Evolutionary conservation across 1,140 invertebrate genomes (phyloP).

Genomic region (Mycetomoellerius zeteki): DNA sequence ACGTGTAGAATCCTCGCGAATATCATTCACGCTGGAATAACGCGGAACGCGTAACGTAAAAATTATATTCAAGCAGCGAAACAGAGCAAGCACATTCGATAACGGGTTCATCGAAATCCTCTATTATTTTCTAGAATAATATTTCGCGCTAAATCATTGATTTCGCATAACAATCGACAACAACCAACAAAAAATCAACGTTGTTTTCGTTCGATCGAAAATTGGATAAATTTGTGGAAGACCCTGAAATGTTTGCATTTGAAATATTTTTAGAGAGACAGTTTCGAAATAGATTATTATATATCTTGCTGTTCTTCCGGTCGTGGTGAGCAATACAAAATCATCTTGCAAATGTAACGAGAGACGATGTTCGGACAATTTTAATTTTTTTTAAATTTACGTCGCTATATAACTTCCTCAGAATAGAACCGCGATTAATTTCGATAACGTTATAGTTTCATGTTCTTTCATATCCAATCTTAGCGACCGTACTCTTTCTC

Average conservation of each 20-base stretch:
- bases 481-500: background rate
- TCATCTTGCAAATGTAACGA: slow-evolving; percentile 14
- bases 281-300: background rate
- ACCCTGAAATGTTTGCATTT: background rate
- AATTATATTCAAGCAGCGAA: slow-evolving; percentile 19
- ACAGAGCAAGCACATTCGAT: slow-evolving; percentile 7
- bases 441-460: background rate
- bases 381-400: background rate
- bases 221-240: background rate
- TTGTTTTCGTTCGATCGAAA: background rate
- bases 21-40: slow-evolving; percentile 40
- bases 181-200: background rate
- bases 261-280: background rate
- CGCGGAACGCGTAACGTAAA: slow-evolving; percentile 41
- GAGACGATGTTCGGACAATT: slow-evolving; percentile 52
- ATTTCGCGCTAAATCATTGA: slow-evolving; percentile 29
- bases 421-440: background rate
- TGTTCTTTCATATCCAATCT: background rate
- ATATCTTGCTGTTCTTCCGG: slow-evolving; percentile 3
- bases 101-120: background rate
- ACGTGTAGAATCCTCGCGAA: slow-evolving; percentile 28
- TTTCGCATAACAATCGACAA: background rate
- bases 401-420: slow-evolving; percentile 5
- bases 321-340: background rate
- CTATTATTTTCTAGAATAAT: background rate